Evolutionary conservation across 1,140 invertebrate species (phyloP).

Genomic region (Eriosoma lanigerum): DNA sequence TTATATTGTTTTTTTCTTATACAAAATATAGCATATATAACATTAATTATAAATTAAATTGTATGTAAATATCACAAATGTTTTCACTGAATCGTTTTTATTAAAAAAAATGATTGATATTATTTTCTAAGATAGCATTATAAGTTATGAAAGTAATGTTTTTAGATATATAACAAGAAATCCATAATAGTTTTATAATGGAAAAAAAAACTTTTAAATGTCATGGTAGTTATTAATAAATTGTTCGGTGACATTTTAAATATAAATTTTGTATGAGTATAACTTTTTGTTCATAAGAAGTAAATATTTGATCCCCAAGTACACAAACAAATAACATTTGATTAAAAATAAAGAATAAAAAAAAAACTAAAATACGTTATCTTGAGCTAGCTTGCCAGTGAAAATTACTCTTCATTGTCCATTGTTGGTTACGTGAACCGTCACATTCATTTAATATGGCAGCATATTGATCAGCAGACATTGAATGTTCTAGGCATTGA

Average conservation of each 20-base stretch:
- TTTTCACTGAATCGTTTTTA: slow-evolving; percentile 21
- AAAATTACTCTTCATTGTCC: slow-evolving; percentile 94
- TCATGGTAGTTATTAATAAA: slow-evolving; percentile 23
- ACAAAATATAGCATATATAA: slow-evolving; percentile 38
- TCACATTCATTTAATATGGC: slow-evolving; percentile 79
- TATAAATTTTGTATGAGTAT: slow-evolving; percentile 19
- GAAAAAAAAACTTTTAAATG: slow-evolving; percentile 22
- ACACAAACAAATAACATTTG: slow-evolving; percentile 23
- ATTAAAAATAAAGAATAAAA: slow-evolving; percentile 23
- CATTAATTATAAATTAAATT: slow-evolving; percentile 21
- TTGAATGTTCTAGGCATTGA: slow-evolving; percentile 82
- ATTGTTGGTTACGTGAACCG: slow-evolving; percentile 76
- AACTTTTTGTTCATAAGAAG: slow-evolving; percentile 16
- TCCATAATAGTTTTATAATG: neutral
- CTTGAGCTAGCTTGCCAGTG: slow-evolving; percentile 73
- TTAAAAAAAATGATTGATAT: neutral
- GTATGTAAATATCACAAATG: slow-evolving; percentile 45
- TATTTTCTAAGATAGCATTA: neutral
- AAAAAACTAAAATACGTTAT: slow-evolving; percentile 39
- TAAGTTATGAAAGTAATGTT: no score
- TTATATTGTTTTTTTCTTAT: slow-evolving; percentile 8
- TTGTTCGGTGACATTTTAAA: neutral
- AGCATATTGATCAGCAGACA: slow-evolving; percentile 65
- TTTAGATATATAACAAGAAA: neutral
- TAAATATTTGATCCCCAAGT: slow-evolving; percentile 44